Evolutionary conservation across 2,797 vertebrate genomes (phyloP).

Genomic region (Enteromius thamalakanensis): DNA sequence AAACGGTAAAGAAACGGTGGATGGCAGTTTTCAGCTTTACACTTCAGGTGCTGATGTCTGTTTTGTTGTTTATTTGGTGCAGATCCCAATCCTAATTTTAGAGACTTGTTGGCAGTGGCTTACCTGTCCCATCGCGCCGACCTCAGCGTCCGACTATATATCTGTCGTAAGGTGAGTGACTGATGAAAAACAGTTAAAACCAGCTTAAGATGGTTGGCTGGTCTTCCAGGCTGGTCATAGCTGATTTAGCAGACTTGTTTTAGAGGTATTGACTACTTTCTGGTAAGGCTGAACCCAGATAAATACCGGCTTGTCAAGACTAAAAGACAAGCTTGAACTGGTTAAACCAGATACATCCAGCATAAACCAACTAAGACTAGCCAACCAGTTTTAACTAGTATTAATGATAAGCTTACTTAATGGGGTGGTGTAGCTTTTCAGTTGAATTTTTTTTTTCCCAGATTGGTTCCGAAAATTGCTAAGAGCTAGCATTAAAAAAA

Average conservation of each 20-base stretch:
- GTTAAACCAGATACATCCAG: neutral
- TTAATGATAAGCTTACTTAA: neutral
- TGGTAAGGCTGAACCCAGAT: neutral
- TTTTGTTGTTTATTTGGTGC: slow-evolving; percentile 35
- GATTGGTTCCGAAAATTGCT: neutral
- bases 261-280: neutral
- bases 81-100: slow-evolving; percentile 87
- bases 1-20: slow-evolving; percentile 52
- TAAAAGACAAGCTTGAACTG: neutral
- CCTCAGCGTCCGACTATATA: slow-evolving; percentile 86
- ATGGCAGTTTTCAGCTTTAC: neutral
- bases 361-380: neutral
- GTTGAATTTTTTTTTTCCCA: neutral
- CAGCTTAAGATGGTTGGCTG: neutral
- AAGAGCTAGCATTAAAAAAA: neutral
- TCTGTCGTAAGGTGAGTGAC: slow-evolving; percentile 89
- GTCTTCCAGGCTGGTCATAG: neutral
- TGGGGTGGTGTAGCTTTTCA: neutral
- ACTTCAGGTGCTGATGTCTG: slow-evolving; percentile 3
- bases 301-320: neutral
- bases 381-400: neutral
- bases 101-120: slow-evolving; percentile 91
- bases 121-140: slow-evolving; percentile 91
- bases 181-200: neutral
- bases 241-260: neutral